phyloP scores from a whole-genome alignment of 2,888 invertebrate species.

The Hydrotaea cyrtoneurina region DNA sequence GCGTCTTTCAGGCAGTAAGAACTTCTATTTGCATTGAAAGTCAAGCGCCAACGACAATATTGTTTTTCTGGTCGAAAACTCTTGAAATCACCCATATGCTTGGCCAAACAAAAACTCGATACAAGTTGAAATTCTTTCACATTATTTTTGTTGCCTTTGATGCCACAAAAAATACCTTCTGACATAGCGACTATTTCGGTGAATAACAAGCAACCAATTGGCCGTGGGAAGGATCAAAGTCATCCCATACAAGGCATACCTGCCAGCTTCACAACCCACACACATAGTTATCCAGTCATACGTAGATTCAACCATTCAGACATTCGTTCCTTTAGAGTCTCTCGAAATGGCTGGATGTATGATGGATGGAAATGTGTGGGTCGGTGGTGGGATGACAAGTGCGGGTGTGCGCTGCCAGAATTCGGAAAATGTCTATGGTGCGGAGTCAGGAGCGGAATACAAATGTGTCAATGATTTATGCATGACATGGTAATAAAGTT shows the following conservation, averaged over 20 bases:
- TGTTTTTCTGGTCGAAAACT: too few species aligned
- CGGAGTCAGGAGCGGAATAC: conserved; percentile 41
- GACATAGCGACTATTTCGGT: background rate
- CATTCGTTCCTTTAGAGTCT: conserved; percentile 21
- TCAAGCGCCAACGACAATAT: too few species aligned
- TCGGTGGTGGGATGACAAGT: background rate
- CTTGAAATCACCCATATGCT: too few species aligned
- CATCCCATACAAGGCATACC: background rate
- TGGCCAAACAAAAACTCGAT: too few species aligned
- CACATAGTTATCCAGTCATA: background rate
- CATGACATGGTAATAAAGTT: conserved; percentile 60
- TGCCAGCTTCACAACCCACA: background rate
- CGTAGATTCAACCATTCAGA: background rate
- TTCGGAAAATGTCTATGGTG: conserved; percentile 28
- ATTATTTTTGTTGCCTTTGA: too few species aligned
- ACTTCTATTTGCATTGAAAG: too few species aligned
- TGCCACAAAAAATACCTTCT: background rate
- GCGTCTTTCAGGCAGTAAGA: too few species aligned
- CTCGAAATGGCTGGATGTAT: conserved; percentile 5
- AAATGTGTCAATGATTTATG: conserved; percentile 65
- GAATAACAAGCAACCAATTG: background rate
- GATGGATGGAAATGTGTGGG: conserved; percentile 13
- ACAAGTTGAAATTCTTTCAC: background rate
- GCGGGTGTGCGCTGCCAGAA: conserved; percentile 8
- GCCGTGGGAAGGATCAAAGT: background rate